Evolutionary conservation across 2,888 invertebrate genomes (phyloP), one percentile per base, ranked within the genome.

Genomic region (Fragum sueziense): DNA sequence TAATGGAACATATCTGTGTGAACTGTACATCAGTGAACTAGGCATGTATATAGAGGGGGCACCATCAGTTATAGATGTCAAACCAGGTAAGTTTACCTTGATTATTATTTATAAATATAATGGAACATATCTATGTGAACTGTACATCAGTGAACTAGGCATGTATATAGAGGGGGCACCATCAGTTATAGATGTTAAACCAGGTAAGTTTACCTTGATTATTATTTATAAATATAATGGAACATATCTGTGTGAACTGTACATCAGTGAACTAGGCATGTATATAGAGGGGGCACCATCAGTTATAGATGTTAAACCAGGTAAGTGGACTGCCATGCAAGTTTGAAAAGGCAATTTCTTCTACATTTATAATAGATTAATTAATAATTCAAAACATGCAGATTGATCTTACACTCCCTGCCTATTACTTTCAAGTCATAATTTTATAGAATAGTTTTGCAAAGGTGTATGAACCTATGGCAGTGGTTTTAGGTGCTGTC

Each of bases 211-310:
- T n/a, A n/a, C n/a, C n/a, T n/a, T n/a, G n/a, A n/a, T n/a, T n/a
- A n/a, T n/a, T n/a, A n/a, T n/a, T n/a, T n/a, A n/a, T n/a, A n/a
- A n/a, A n/a, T n/a, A n/a, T n/a, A 96, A 97, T 90, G 90, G 89
- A 29, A 97, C 96, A 91, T 99, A 99, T 93, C 97, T 97, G 72
- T 99, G 99, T 93, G 97, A 97, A 4, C 98, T 98, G 0, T 96
- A 97, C 72, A 98, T 98, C 0, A 95, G 96, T 3, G 97, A 97
- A 92, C 93, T 95, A 27, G 69, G 72, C 27, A 76, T 80, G 52
- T 72, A 69, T 27, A 73, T 73, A 33, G 76, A 74, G 67, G 85
- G 85, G 25, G 77, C 77, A 29, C 79, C 70, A 51, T 78, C 81
- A 17, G 51, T 62, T 20, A 84, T 85, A 22, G 59, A 80, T 17